These are phyloP conservation scores for Rallus crepitans DNA, from an alignment of 2,797 vertebrate genomes.

Conservation along the genomic window DNA sequence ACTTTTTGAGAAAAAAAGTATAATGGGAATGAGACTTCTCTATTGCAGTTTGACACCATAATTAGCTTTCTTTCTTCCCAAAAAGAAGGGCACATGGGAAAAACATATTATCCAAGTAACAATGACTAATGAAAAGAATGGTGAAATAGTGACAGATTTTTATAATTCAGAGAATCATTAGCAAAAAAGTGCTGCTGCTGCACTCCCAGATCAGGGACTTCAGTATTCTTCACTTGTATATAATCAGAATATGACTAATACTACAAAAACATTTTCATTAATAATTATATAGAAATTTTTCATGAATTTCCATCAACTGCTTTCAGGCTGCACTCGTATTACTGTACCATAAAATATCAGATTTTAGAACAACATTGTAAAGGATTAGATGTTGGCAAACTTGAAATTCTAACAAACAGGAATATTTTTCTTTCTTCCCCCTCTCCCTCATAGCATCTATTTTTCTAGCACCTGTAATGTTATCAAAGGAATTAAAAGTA, in stretches of 20 bases:
- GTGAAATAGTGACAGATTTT: constrained; percentile 6
- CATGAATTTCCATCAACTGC: neutral
- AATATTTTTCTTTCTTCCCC: neutral
- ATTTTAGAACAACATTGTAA: neutral
- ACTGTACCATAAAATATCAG: neutral
- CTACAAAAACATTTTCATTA: neutral
- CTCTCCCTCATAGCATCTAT: accelerated
- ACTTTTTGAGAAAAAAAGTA: constrained; percentile 32
- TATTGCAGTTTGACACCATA: constrained; percentile 53
- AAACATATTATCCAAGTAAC: constrained; percentile 7
- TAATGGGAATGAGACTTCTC: constrained; percentile 63
- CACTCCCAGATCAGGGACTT: neutral
- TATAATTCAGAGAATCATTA: constrained; percentile 19
- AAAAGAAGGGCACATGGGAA: neutral
- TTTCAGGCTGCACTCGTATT: neutral
- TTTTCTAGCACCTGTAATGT: neutral
- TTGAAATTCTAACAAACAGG: neutral
- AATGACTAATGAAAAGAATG: constrained; percentile 51
- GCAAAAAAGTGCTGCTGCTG: neutral
- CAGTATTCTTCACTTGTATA: constrained; percentile 18
- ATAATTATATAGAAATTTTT: neutral
- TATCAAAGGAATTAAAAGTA: neutral
- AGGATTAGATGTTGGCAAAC: neutral
- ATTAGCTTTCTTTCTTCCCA: constrained; percentile 56
- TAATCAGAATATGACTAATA: constrained; percentile 7